Evolutionary conservation across 2,113 vertebrate species (phyloP), one percentile per base, ranked within the genome.

Genomic region (Psilopogon haemacephalus): DNA sequence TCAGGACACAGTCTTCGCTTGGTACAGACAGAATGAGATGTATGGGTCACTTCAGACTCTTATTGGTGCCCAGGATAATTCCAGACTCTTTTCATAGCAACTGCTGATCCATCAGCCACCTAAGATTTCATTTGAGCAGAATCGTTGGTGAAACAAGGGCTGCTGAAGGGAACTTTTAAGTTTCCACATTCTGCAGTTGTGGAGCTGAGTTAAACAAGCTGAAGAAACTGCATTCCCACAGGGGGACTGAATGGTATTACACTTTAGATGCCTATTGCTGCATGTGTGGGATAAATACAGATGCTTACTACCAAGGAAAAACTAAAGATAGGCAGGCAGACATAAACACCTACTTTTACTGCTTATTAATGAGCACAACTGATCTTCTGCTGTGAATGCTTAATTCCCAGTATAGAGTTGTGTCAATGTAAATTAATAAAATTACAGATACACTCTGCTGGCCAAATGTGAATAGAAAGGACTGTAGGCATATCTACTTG

Each of bases 201-300:
- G 59, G 75, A 50, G n/a, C 95, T 97, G 26, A 13, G 92, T 94
- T 88, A 58, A 70, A 75, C 72, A 42, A 86, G 63, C 82, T 95
- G 94, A 95, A 93, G 59, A 92, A 38, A 87, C 33, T 54, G 63
- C 76, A 84, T 91, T 95, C 84, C 86, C 78, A 68, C 0, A n/a
- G 83, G 38, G 18, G 37, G 38, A 30, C 35, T 58, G 72, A 95
- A 92, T 20, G 30, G 23, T 56, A 42, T 63, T 84, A 28, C 17
- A 56, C 14, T 84, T 81, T 19, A 6, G 9, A 54, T 77, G 26
- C 50, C 35, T 78, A 6, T 52, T 82, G 52, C 55, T 55, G 23
- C 84, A 60, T 19, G 28, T 85, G 33, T 54, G 58, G 62, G 17
- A 30, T 37, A 65, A 64, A 68, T 32, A 62, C 6, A 37, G 15